Percentiles rank a stretch among this genome's conserved stretches.
phyloP scores from a whole-genome alignment of 1,140 invertebrate species.

The Zelostemma sp. region DNA sequence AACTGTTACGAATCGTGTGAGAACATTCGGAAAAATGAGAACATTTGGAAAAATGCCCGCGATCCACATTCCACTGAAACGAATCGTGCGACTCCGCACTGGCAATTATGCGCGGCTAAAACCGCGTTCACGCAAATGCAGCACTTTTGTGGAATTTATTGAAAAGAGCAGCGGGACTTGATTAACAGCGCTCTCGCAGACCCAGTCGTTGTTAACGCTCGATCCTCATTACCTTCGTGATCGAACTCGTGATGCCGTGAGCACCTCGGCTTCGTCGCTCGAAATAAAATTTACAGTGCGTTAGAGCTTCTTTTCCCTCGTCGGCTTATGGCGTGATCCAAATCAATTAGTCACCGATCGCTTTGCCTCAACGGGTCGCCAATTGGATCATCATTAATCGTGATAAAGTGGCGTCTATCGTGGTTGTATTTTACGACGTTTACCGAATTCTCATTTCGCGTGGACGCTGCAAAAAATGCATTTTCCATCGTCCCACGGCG shows the following conservation, averaged over 20 bases:
- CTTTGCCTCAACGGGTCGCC: slow-evolving; percentile 44
- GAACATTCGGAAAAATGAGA: too few species aligned
- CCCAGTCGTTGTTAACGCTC: slow-evolving; percentile 34
- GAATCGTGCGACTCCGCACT: neutral
- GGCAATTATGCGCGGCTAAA: too few species aligned
- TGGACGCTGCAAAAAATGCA: too few species aligned
- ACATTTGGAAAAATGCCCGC: neutral
- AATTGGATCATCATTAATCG: slow-evolving; percentile 61
- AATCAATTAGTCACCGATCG: slow-evolving; percentile 66
- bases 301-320: slow-evolving; percentile 44
- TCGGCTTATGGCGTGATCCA: slow-evolving; percentile 60
- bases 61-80: neutral
- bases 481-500: too few species aligned
- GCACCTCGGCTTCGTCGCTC: slow-evolving; percentile 31
- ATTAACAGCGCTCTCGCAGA: slow-evolving; percentile 36
- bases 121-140: neutral
- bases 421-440: slow-evolving; percentile 47
- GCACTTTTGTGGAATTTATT: slow-evolving; percentile 24
- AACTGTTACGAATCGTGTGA: slow-evolving; percentile 43
- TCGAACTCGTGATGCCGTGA: slow-evolving; percentile 37
- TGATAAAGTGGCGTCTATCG: slow-evolving; percentile 61
- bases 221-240: slow-evolving; percentile 40
- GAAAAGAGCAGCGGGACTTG: slow-evolving; percentile 10
- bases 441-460: slow-evolving; percentile 23
- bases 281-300: slow-evolving; percentile 49